Base-by-base conservation (phyloP, 2,113 vertebrate species). In the Tragelaphus scriptus region DNA sequence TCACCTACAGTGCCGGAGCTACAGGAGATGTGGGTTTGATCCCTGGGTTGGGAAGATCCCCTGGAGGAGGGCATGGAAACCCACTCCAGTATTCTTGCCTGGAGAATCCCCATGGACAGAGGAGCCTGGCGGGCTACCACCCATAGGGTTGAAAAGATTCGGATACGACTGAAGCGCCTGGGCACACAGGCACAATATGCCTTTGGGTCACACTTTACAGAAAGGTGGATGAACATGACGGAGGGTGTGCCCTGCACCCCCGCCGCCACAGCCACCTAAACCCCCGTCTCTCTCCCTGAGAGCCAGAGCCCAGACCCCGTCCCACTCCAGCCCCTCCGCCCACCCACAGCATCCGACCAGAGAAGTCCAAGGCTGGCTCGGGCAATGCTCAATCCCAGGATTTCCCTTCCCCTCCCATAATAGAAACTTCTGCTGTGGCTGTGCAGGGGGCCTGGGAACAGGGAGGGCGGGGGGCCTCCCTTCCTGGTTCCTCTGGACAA, bases 161-260 rank as follows among this genome's bases (percentile, higher is more conserved):
- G 14, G 71, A 26, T 2, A 14, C 6, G 1, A 44, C 40, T 4
- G 40, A 44, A 44, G 71, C 1, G 12, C 14, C 40, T 14, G 23
- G 6, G 68, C 68, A 77, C 71, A 40, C 4, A 23, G 68, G 71
- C 23, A 26, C 3, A 0, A 14, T 65, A 61, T 11, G 79, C 86
- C 61, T 10, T 77, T 2, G 0, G 26, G 12, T 19, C 21, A 17
- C 17, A 25, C 13, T 59, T 49, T 26, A 59, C 2, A 17, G 44
- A 23, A 36, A 85, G 11, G 77, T 3, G 53, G 55, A 51, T 11
- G 6, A 11, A 8, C 1, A 0, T 2, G 2, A 21, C 0, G 0
- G 28, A 19, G 4, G 0, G 17, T 1, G 8, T 53, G 53, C 53
- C 17, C 21, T 3, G 28, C 44, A 26, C 4, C 0, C 5, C 13